Evolutionary conservation across 2,888 invertebrate species (phyloP).

Genomic region (Lasioglossum villosulum): DNA sequence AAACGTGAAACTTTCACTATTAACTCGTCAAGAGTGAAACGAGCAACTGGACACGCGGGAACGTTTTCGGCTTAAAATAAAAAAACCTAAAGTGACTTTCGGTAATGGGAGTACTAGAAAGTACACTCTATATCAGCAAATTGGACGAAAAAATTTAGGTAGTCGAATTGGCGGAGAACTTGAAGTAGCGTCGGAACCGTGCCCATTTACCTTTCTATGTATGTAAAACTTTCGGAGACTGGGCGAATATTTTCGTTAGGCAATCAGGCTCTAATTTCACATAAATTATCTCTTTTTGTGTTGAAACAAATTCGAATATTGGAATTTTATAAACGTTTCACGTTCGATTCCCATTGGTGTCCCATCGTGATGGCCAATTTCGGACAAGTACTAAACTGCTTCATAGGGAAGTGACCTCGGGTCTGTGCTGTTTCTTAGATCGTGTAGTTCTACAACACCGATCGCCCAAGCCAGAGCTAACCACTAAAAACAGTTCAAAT

Average conservation of each 20-base stretch:
- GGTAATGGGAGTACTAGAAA: conserved; percentile 8
- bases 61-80: background rate
- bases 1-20: background rate
- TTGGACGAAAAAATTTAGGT: conserved; percentile 4
- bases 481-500: too few species aligned
- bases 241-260: background rate
- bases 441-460: too few species aligned
- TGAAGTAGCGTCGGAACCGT: background rate
- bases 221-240: background rate
- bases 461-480: too few species aligned
- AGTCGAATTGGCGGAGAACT: background rate
- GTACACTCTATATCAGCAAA: conserved; percentile 8
- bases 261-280: background rate
- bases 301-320: background rate
- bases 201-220: background rate
- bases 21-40: background rate
- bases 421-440: too few species aligned
- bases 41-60: background rate
- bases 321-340: background rate
- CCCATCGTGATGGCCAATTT: background rate
- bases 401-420: background rate
- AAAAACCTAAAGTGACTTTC: background rate
- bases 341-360: background rate
- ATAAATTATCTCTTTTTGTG: background rate
- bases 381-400: background rate